These are phyloP conservation scores for Arenaria interpres DNA, from an alignment of 2,113 vertebrate species.

Conservation along the genomic window DNA sequence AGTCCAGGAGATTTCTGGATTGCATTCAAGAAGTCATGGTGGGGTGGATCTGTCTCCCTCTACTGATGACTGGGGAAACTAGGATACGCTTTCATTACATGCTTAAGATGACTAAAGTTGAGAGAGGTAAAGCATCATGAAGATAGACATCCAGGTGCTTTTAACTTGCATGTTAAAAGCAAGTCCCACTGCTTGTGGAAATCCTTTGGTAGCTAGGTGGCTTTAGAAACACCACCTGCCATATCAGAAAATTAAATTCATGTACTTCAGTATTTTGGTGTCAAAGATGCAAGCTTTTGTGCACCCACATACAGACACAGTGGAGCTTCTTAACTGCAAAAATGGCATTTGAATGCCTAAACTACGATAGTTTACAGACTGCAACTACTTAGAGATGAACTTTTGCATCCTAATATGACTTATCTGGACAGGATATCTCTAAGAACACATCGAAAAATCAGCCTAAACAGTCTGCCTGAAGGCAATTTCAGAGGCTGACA, in stretches of 20 bases:
- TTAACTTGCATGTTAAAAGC: neutral
- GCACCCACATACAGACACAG: neutral
- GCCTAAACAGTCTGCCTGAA: neutral
- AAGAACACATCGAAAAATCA: neutral
- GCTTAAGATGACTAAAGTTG: neutral
- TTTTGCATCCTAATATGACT: neutral
- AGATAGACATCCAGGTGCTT: neutral
- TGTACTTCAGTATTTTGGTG: neutral
- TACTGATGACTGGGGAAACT: neutral
- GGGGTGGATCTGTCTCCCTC: neutral
- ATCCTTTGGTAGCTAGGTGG: neutral
- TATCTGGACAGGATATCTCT: neutral
- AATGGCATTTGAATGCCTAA: neutral
- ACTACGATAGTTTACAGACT: neutral
- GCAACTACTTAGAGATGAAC: neutral
- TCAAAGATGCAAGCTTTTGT: neutral
- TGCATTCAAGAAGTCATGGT: neutral
- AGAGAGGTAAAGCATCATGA: neutral
- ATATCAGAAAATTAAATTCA: neutral
- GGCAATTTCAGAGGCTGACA: neutral
- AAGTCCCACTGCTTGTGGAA: neutral
- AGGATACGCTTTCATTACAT: neutral
- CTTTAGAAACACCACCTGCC: neutral
- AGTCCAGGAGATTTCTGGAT: neutral
- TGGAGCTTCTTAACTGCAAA: neutral